phyloP scores from a whole-genome alignment of 2,888 invertebrate species.

The Acleris emargana region DNA sequence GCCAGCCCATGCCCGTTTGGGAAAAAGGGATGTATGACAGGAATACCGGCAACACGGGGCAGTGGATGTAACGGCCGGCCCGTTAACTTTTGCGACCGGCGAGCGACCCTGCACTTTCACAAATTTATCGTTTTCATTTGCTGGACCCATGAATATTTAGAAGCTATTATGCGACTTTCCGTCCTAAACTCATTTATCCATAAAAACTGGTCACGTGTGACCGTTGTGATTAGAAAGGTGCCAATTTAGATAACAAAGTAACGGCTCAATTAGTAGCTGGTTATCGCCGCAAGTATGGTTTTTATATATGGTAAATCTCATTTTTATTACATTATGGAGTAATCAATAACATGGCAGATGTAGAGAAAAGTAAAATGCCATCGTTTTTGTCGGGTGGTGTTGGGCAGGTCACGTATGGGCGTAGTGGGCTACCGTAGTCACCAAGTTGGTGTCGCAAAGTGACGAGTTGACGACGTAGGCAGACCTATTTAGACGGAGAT shows the following conservation, averaged over 20 bases:
- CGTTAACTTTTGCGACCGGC: conserved; percentile 55
- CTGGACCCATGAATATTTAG: conserved; percentile 66
- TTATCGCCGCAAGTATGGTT: too few relatives aligned
- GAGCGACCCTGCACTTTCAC: conserved; percentile 47
- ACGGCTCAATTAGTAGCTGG: too few relatives aligned
- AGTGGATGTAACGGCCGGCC: conserved; percentile 34
- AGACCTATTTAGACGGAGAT: too few relatives aligned
- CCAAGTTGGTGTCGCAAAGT: too few relatives aligned
- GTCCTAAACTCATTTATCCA: conserved; percentile 53
- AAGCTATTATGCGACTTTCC: conserved; percentile 53
- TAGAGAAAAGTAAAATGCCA: too few relatives aligned
- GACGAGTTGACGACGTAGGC: too few relatives aligned
- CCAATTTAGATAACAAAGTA: not conserved
- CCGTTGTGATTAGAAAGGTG: conserved; percentile 20
- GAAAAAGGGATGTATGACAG: conserved; percentile 29
- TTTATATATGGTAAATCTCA: too few relatives aligned
- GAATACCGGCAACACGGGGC: conserved; percentile 29
- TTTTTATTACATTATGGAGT: too few relatives aligned
- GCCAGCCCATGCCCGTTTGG: conserved; percentile 29
- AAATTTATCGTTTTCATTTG: conserved; percentile 59
- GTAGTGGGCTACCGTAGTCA: too few relatives aligned
- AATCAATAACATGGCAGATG: too few relatives aligned
- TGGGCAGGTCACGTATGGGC: too few relatives aligned
- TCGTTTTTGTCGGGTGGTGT: too few relatives aligned
- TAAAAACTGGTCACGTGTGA: conserved; percentile 48